These are phyloP conservation scores for Porites australiensis DNA, from an alignment of 64 coral and sea anemone species.

Conservation along the genomic window DNA sequence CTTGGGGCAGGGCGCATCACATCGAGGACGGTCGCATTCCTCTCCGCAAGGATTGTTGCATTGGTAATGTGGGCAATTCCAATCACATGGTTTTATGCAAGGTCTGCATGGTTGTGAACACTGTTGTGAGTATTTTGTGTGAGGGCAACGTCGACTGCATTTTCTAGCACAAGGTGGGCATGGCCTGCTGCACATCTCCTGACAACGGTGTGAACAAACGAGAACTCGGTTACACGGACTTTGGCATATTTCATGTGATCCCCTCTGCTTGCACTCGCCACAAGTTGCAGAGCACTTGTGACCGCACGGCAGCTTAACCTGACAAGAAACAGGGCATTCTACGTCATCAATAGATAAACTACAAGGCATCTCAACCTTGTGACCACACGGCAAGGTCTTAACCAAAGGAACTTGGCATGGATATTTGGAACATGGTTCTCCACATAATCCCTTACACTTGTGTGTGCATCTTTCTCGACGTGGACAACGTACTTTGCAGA, in stretches of 20 bases:
- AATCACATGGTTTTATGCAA: constrained; percentile 49
- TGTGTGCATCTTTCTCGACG: constrained; percentile 28
- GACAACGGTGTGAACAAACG: constrained; percentile 71
- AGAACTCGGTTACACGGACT: constrained; percentile 59
- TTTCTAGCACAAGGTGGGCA: constrained; percentile 68
- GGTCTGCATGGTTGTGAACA: constrained; percentile 54
- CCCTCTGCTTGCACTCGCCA: constrained; percentile 29
- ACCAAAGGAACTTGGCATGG: constrained; percentile 10
- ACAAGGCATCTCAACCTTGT: constrained; percentile 51
- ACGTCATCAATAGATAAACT: constrained; percentile 15
- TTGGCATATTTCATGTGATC: constrained; percentile 59
- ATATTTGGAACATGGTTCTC: constrained; percentile 35
- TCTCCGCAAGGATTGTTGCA: constrained; percentile 78
- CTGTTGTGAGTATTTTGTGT: constrained; percentile 30
- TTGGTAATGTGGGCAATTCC: constrained; percentile 63
- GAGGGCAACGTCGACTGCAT: constrained; percentile 61
- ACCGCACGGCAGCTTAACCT: constrained; percentile 52
- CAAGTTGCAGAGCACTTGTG: constrained; percentile 63
- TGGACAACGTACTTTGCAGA: constrained; percentile 27
- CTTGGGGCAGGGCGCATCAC: constrained; percentile 58
- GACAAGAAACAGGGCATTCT: constrained; percentile 21
- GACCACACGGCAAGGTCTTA: constrained; percentile 59
- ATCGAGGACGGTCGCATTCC: constrained; percentile 50
- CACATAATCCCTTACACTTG: constrained; percentile 33
- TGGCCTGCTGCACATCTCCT: constrained; percentile 46